These are phyloP conservation scores for Melanostoma scalare DNA, from an alignment of 2,888 invertebrate species.

Conservation along the genomic window DNA sequence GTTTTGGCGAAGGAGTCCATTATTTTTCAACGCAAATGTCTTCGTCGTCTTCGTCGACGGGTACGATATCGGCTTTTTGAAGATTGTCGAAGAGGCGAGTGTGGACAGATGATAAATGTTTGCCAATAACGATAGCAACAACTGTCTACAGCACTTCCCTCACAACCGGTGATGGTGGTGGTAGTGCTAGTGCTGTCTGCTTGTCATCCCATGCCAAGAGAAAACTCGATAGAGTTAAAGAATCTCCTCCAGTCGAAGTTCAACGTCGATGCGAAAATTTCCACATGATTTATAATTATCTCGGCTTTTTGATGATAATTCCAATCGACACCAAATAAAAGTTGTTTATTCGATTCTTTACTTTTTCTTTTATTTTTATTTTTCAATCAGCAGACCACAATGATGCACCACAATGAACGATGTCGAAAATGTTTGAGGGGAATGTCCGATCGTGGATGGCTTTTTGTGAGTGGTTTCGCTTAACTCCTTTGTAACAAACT, in stretches of 20 bases:
- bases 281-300: conserved; percentile 73
- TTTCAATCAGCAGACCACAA: conserved; percentile 59
- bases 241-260: conserved; percentile 47
- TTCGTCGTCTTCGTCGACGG: conserved; percentile 1
- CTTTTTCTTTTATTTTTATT: neutral
- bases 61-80: conserved; percentile 12
- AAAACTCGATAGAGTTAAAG: neutral
- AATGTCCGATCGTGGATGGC: conserved; percentile 44
- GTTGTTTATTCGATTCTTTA: conserved; percentile 48
- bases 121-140: conserved; percentile 63
- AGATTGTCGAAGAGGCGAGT: conserved; percentile 46
- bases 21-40: conserved; percentile 31
- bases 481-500: conserved; percentile 20
- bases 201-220: conserved; percentile 22
- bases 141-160: conserved; percentile 31
- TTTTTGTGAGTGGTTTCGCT: conserved; percentile 25
- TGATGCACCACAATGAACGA: conserved; percentile 44
- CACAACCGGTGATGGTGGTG: neutral
- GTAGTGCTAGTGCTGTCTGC: conserved; percentile 12
- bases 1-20: conserved; percentile 66
- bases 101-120: conserved; percentile 65
- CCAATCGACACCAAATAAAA: conserved; percentile 73
- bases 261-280: conserved; percentile 60
- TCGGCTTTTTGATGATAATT: conserved; percentile 72
- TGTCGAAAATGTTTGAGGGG: conserved; percentile 49